Evolutionary conservation across 1,140 invertebrate species (phyloP), one percentile per base, ranked within the genome.

Genomic region (Berghia stephanieae): DNA sequence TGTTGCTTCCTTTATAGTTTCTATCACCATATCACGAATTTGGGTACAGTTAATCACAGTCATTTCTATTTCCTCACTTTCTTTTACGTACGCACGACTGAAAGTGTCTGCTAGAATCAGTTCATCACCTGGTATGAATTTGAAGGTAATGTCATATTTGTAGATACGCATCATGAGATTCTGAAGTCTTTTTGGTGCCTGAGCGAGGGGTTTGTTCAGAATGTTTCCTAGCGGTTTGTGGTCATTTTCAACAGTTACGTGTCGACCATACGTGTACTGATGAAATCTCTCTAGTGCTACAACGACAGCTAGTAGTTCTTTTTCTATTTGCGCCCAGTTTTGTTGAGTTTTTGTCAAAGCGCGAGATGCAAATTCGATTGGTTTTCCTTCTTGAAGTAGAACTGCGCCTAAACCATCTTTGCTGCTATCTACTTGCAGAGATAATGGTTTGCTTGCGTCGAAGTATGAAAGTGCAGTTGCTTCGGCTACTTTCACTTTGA

Each of bases 241-340:
- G 72, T 89, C 86, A 36, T 83, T 87, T 38, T 88, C 49, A 2
- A 83, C 78, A n/a, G 63, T 79, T 0, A 86, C 78, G 36, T 57
- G 44, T 10, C 80, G 81, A 1, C 87, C 89, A 83, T 78, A 83
- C 3, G 80, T 81, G 46, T 83, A 83, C 34, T 83, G 82, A 31
- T 83, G 66, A 43, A 85, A 83, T 13, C 73, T 31, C 43, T 84
- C 76, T 5, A 80, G 80, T 16, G 85, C 85, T 80, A 90, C 92
- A 13, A 91, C 83, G 40, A 91, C 89, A 10, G 90, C 88, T 3
- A 91, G 81, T 4, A 89, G 83, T 80, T 92, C 89, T 76, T 88
- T 87, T 74, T 92, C 89, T 2, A 91, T 88, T 81, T 91, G 88
- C 21, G 85, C 87, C 78, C 91, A 91, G 42, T 89, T 90, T 42